Evolutionary conservation across 2,888 invertebrate species (phyloP).

Genomic region (Pimpla rufipes): DNA sequence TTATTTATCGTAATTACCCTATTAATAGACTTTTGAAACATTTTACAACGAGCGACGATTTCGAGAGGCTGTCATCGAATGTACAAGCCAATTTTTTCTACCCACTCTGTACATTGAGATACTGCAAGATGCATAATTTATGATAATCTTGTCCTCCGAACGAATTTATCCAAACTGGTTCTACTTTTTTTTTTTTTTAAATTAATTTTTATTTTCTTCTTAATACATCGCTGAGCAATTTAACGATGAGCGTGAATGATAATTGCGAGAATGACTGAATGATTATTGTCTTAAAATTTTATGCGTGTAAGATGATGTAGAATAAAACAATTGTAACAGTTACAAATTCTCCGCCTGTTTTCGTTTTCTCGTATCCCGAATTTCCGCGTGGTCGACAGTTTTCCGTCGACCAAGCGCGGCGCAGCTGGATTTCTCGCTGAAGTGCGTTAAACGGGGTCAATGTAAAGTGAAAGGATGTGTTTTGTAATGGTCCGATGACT

Average conservation of each 20-base stretch:
- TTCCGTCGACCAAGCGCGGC: conserved; percentile 21
- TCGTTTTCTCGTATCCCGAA: conserved; percentile 50
- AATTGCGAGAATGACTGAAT: conserved; percentile 66
- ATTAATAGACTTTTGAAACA: conserved; percentile 63
- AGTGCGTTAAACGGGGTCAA: conserved; percentile 64
- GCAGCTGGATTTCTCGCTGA: conserved; percentile 10
- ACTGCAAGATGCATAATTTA: conserved; percentile 42
- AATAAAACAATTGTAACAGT: conserved; percentile 68
- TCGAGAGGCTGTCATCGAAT: conserved; percentile 32
- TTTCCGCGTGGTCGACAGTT: conserved; percentile 37
- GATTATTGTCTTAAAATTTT: conserved; percentile 58
- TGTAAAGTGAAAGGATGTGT: conserved; percentile 69
- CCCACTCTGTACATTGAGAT: conserved; percentile 42
- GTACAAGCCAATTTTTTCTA: conserved; percentile 56
- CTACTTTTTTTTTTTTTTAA: conserved; percentile 10
- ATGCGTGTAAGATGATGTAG: conserved; percentile 63
- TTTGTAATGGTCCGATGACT: conserved; percentile 58
- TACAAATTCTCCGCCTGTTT: not conserved
- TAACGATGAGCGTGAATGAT: conserved; percentile 66
- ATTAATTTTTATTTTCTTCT: conserved; percentile 33
- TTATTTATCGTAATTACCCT: conserved; percentile 65
- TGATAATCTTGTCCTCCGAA: conserved; percentile 48
- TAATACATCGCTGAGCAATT: conserved; percentile 57
- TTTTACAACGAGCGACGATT: conserved; percentile 56
- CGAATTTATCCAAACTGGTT: conserved; percentile 51